Base-by-base conservation (phyloP, 2,888 invertebrate genomes). In the Zaprionus bogoriensis region DNA sequence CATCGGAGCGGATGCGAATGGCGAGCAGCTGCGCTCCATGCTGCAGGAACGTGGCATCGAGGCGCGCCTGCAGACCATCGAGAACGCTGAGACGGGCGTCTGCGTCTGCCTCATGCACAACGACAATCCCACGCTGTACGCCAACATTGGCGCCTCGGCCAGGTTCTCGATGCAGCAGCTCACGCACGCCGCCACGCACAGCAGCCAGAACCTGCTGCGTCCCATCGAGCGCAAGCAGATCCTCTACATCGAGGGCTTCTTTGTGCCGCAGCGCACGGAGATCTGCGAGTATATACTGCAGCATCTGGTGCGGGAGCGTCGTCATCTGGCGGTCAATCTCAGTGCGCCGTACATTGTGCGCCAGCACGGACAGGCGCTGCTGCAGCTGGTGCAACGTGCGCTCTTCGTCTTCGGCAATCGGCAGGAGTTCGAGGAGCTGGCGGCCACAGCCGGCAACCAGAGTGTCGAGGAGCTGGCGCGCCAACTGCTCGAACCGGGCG, bases 241-340 rank as follows among this genome's bases (percentile, higher is more conserved):
- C 7, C 80, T 93, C 27, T 93, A 93, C 69, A 89, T 93, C 51
- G 93, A 93, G 88, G 93, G 93, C 4, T 93, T 92, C 86, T 93
- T 93, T 82, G 82, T 93, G 41, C 92, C 92, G 0, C 90, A 92
- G 20, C 90, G 93, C 20, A 85, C 88, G 27, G 89, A 91, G 20
- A 90, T 92, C 3, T 91, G 92, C 4, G 78, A 90, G 32, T 90
- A 91, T 71, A 88, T 93, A 25, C 77, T 92, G 39, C 80, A 91
- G 10, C 84, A 92, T 23, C 89, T 91, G 59, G 90, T 92, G 42
- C 78, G 87, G 5, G 74, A 87, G 7, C 77, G 89, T 67, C 63
- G 92, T 81, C 77, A 90, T 5, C 86, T 93, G 57, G 92, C 91
- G 1, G 90, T 93, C 57, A 93, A 93, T 88, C 89, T 93, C 44